Base-by-base conservation (phyloP, 2,113 vertebrate genomes). In the Atractosteus spatula region DNA sequence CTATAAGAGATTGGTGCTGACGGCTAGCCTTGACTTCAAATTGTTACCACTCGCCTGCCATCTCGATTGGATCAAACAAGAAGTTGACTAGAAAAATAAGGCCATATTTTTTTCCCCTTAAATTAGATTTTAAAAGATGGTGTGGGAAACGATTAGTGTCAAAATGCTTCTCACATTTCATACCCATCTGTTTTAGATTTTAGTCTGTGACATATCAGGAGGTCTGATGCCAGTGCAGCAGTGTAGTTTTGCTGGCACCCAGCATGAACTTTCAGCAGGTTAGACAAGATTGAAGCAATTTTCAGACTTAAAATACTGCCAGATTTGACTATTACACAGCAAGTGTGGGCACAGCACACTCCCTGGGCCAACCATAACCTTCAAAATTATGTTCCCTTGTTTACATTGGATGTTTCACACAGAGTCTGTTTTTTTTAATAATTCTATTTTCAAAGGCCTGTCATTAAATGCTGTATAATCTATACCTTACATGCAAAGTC, bases 121-220 rank as follows among this genome's bases (percentile, higher is more conserved):
- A 78, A 83, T 81, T 75, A 79, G 63, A 77, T 70, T 76, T 82
- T 75, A 71, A 62, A 76, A 75, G 78, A 79, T 74, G 72, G 73
- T 79, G 75, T 78, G 80, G 72, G 67, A 77, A 82, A 72, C 66
- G 85, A 83, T 83, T 85, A 83, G 51, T 74, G 80, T 81, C 82
- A 87, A 83, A 84, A 77, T 66, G 41, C 77, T 81, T 77, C 77
- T 84, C 87, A 74, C 65, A 61, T 86, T 80, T 83, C 82, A 10
- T 67, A 71, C 65, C 55, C 82, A 88, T 75, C 73, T 88, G 82
- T 45, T 87, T 87, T 82, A 72, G 72, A 83, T 86, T 82, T 84
- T 74, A 42, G 70, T 64, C 78, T 70, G 51, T 0, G 0, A 73
- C 71, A 78, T 66, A 74, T 59, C 55, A 51, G 1, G 7, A 78